These are phyloP conservation scores for Odontomachus brunneus DNA, from an alignment of 1,140 invertebrate genomes.

Conservation along the genomic window DNA sequence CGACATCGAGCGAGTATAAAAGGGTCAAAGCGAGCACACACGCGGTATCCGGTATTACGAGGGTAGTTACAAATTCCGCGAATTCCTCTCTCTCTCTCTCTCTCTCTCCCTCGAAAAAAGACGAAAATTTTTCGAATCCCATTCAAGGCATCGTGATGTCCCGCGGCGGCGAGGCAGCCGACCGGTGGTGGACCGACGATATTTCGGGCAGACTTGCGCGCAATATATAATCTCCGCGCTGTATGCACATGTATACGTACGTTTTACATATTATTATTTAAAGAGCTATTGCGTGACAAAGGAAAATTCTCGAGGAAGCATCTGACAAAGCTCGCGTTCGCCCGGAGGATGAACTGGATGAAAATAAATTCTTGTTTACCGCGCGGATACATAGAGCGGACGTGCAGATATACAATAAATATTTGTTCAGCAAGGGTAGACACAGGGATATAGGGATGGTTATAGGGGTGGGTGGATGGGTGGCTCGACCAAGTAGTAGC, in stretches of 20 bases:
- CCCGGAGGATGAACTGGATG: neutral
- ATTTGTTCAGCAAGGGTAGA: neutral
- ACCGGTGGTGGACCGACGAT: neutral
- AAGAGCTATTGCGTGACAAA: too few relatives aligned
- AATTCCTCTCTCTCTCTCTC: constrained; percentile 27
- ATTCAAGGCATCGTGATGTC: constrained; percentile 23
- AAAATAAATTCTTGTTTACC: constrained; percentile 28
- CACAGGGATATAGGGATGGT: too few relatives aligned
- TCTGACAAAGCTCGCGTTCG: neutral
- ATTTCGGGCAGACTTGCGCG: neutral
- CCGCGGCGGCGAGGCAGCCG: neutral
- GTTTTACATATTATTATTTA: too few relatives aligned
- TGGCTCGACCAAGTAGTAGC: too few relatives aligned
- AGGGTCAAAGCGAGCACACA: constrained; percentile 18
- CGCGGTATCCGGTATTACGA: constrained; percentile 39
- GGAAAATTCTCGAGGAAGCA: neutral
- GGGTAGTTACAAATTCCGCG: constrained; percentile 31
- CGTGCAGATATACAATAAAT: neutral
- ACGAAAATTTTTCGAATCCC: constrained; percentile 51
- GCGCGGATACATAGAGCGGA: neutral
- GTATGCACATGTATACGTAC: too few relatives aligned
- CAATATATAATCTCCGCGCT: too few relatives aligned
- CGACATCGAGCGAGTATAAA: constrained; percentile 36
- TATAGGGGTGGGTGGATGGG: too few relatives aligned
- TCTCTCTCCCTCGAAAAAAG: constrained; percentile 18